A percentile compares a stretch with the other conserved stretches of the same genome.
phyloP scores from a whole-genome alignment of 2,888 invertebrate genomes.

The Standfussiana lucernea region DNA sequence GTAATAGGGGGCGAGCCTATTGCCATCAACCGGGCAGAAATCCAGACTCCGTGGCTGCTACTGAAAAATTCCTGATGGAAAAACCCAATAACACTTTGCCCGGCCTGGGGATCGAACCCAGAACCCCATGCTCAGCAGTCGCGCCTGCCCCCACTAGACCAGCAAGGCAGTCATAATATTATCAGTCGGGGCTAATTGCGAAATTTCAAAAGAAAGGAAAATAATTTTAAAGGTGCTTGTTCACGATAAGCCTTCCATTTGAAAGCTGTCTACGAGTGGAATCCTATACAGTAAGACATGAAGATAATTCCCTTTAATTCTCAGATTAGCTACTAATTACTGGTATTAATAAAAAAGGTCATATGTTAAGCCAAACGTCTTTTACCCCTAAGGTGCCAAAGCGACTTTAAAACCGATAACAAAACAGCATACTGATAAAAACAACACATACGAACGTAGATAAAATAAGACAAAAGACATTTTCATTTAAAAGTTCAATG shows the following conservation, averaged over 20 bases:
- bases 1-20: too few species aligned
- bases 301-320: slow-evolving; percentile 38
- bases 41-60: too few species aligned
- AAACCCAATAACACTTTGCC: too few species aligned
- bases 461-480: slow-evolving; percentile 45
- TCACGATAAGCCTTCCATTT: slow-evolving; percentile 13
- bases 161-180: too few species aligned
- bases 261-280: slow-evolving; percentile 47
- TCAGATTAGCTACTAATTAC: slow-evolving; percentile 57
- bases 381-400: slow-evolving; percentile 27
- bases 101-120: too few species aligned
- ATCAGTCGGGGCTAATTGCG: slow-evolving; percentile 29
- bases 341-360: slow-evolving; percentile 20
- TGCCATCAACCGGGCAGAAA: too few species aligned
- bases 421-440: slow-evolving; percentile 35
- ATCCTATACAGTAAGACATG: slow-evolving; percentile 4
- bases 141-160: too few species aligned
- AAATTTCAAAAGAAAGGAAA: slow-evolving; percentile 15
- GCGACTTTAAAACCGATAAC: slow-evolving; percentile 24
- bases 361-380: slow-evolving; percentile 16
- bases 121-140: too few species aligned
- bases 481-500: slow-evolving; percentile 59
- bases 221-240: neutral
- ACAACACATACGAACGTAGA: slow-evolving; percentile 8
- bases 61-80: too few species aligned